These are phyloP conservation scores for Lasaia peninsularis DNA, from an alignment of 1,140 invertebrate genomes.

Conservation along the genomic window DNA sequence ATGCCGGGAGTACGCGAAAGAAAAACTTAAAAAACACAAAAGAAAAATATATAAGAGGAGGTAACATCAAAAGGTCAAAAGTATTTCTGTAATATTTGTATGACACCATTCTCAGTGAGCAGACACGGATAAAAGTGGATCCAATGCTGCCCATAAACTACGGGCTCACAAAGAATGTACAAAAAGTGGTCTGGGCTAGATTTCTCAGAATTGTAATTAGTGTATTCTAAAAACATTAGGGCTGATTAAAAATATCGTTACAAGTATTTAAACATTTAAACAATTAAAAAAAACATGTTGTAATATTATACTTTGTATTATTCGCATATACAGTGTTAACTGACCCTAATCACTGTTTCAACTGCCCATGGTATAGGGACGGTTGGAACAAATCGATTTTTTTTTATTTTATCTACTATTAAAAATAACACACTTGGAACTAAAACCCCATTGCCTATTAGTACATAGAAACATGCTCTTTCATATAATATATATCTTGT, in stretches of 20 bases:
- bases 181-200: constrained; percentile 8
- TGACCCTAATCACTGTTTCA: no score
- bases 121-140: constrained; percentile 20
- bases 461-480: not conserved
- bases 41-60: not conserved
- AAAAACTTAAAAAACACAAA: not conserved
- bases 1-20: not conserved
- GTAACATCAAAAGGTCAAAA: not conserved
- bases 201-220: no score
- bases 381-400: not conserved
- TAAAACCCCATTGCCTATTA: not conserved
- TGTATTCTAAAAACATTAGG: no score
- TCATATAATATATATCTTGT: no score
- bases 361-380: no score
- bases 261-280: no score
- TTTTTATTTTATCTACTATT: constrained; percentile 13
- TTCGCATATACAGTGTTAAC: no score
- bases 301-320: no score
- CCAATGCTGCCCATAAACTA: constrained; percentile 16
- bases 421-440: constrained; percentile 13
- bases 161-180: no score
- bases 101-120: not conserved
- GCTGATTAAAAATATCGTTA: no score
- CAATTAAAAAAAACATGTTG: no score
- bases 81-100: not conserved